Percentiles rank a stretch among this genome's conserved stretches.
Conservation (phyloP, 2,888 invertebrate species). For the Cartodere bifasciata region DNA sequence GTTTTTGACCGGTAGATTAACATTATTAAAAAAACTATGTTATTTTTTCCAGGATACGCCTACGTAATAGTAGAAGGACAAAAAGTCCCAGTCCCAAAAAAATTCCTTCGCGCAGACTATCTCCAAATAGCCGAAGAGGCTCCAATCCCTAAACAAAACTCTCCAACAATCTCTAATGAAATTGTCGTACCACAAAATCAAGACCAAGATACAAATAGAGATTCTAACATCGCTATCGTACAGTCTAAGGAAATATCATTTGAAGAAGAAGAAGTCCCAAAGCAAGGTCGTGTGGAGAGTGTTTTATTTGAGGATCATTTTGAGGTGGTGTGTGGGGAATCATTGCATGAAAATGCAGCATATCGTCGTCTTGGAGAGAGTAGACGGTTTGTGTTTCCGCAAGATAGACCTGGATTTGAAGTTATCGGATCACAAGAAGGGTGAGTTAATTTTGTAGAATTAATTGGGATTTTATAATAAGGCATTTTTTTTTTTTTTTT, state of each 20-base stretch:
- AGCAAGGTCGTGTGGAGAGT: neutral
- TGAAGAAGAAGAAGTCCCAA: neutral
- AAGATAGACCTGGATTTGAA: conserved; percentile 29
- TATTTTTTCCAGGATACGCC: conserved; percentile 22
- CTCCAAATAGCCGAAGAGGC: conserved; percentile 22
- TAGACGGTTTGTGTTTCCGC: conserved; percentile 30
- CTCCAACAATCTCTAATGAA: neutral
- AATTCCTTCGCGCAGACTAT: conserved; percentile 26
- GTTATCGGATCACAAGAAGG: conserved; percentile 18
- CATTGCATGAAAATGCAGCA: neutral
- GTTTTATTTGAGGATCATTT: too few relatives aligned
- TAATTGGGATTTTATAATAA: too few relatives aligned
- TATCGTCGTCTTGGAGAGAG: neutral
- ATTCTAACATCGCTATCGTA: neutral
- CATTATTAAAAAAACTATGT: too few relatives aligned
- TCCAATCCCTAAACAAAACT: conserved; percentile 11
- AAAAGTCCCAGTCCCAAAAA: conserved; percentile 28
- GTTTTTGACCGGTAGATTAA: too few relatives aligned
- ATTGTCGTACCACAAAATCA: neutral
- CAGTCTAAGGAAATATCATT: conserved; percentile 3
- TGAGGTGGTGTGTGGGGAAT: neutral
- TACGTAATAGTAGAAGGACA: conserved; percentile 27
- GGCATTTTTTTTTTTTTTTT: too few relatives aligned
- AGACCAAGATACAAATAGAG: neutral
- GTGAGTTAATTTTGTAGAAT: too few relatives aligned